phyloP scores from a whole-genome alignment of 2,113 vertebrate genomes.

The Syrrhaptes paradoxus region DNA sequence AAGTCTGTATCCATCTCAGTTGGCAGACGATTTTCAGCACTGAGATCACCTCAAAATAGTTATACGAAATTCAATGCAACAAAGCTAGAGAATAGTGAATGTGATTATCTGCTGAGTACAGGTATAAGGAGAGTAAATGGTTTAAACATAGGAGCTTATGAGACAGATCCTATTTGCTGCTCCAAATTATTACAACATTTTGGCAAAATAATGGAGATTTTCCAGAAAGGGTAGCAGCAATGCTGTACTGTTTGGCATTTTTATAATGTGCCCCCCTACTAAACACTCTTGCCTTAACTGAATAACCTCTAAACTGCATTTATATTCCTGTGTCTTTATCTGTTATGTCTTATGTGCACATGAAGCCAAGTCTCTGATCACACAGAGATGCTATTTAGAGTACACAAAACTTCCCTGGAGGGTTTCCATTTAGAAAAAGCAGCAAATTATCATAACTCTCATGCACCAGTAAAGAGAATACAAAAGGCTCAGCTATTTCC shows the following conservation, averaged over 20 bases:
- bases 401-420: slow-evolving; percentile 77
- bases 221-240: slow-evolving; percentile 8
- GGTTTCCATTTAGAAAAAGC: slow-evolving; percentile 68
- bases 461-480: slow-evolving; percentile 37
- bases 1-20: slow-evolving; percentile 8
- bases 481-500: slow-evolving; percentile 47
- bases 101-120: slow-evolving; percentile 9
- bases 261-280: neutral
- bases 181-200: neutral
- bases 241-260: slow-evolving; percentile 3
- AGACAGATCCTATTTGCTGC: neutral
- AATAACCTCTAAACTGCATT: slow-evolving; percentile 71
- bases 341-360: slow-evolving; percentile 60
- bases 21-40: neutral
- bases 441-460: slow-evolving; percentile 47
- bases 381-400: slow-evolving; percentile 74
- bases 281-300: slow-evolving; percentile 43
- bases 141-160: slow-evolving; percentile 8
- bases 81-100: neutral
- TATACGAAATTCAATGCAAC: slow-evolving; percentile 8
- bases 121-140: neutral
- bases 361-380: slow-evolving; percentile 69
- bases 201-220: slow-evolving; percentile 24
- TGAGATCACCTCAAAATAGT: slow-evolving; percentile 17
- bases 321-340: slow-evolving; percentile 43